Evolutionary conservation across 2,797 vertebrate species (phyloP).

Genomic region (Oreochromis mossambicus): DNA sequence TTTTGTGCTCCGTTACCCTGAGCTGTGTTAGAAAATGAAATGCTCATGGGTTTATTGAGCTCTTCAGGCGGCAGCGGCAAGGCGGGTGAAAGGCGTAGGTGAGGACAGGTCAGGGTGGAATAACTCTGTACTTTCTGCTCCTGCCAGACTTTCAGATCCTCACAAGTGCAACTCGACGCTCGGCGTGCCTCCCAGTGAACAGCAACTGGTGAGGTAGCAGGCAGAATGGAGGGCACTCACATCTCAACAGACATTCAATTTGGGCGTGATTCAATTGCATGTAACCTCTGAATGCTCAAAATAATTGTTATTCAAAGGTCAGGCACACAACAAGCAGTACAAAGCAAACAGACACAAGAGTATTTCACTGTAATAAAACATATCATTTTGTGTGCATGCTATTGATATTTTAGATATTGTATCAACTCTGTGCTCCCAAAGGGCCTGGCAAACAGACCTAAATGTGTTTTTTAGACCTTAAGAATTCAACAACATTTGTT

Average conservation of each 20-base stretch:
- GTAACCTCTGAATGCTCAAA: slow-evolving; percentile 14
- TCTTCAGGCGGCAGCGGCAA: background rate
- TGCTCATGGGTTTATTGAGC: background rate
- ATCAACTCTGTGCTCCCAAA: background rate
- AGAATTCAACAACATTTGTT: background rate
- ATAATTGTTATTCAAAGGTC: slow-evolving; percentile 54
- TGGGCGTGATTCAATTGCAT: slow-evolving; percentile 28
- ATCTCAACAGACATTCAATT: background rate
- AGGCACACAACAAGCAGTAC: slow-evolving; percentile 10
- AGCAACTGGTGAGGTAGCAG: background rate
- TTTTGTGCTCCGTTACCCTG: background rate
- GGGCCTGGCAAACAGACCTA: background rate
- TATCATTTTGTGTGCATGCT: background rate
- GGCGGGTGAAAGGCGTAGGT: background rate
- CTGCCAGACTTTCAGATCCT: background rate
- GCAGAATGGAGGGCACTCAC: background rate
- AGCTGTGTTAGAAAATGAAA: background rate
- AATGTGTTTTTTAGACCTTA: background rate
- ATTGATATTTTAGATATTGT: background rate
- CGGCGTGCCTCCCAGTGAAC: background rate
- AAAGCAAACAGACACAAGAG: slow-evolving; percentile 22
- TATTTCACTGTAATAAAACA: background rate
- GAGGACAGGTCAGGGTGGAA: background rate
- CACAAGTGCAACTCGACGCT: background rate
- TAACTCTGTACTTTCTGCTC: slow-evolving; percentile 6